phyloP scores from a whole-genome alignment of 2,113 vertebrate species.

The Vulpes vulpes region DNA sequence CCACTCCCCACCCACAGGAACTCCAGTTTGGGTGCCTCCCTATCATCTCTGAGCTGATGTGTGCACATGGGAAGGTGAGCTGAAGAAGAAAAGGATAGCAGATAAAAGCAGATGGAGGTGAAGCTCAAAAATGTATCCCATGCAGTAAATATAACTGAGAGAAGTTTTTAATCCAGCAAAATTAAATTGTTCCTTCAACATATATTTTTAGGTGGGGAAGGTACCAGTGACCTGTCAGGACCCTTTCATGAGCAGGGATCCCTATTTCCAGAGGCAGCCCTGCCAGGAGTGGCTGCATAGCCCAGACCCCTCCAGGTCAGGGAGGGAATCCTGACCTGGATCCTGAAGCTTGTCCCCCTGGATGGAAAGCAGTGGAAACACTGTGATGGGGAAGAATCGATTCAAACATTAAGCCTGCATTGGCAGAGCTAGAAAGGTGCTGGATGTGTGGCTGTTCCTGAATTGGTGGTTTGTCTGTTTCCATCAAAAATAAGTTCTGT shows the following conservation, averaged over 20 bases:
- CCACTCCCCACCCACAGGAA: background rate
- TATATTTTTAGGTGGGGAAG: background rate
- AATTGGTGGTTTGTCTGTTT: background rate
- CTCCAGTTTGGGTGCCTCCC: background rate
- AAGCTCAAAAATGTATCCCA: background rate
- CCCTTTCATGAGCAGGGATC: background rate
- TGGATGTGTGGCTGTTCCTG: background rate
- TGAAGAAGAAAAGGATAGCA: background rate
- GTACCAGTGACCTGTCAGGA: background rate
- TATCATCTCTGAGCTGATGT: background rate
- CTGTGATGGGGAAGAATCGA: background rate
- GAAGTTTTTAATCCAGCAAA: background rate
- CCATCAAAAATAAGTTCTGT: slow-evolving; percentile 13
- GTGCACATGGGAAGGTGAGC: background rate
- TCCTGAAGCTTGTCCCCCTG: background rate
- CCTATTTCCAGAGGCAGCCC: background rate
- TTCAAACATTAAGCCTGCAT: background rate
- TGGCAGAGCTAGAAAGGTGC: background rate
- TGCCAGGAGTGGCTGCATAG: too few relatives aligned
- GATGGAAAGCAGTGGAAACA: background rate
- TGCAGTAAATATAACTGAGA: background rate
- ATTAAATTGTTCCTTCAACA: background rate
- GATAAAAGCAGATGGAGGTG: background rate
- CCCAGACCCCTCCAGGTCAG: background rate
- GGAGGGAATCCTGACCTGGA: background rate